phyloP scores from a whole-genome alignment of 1,140 invertebrate species.

The Hydropsyche tenuis region DNA sequence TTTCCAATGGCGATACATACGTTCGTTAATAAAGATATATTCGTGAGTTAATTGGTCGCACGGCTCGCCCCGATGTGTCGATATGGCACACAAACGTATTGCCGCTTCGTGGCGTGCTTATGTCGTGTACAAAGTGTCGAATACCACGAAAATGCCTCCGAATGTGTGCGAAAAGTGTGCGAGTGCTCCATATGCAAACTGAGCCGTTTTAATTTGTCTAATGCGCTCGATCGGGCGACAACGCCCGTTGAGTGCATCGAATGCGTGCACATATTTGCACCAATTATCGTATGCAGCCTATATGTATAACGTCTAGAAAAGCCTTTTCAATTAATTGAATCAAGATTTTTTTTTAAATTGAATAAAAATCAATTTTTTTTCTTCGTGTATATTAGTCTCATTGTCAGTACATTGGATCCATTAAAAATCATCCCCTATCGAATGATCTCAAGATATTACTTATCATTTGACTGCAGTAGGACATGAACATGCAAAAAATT shows the following conservation, averaged over 20 bases:
- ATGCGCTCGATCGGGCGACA: constrained; percentile 41
- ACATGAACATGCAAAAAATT: too few relatives aligned
- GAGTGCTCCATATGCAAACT: constrained; percentile 28
- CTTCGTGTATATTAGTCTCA: too few relatives aligned
- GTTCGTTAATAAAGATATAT: constrained; percentile 50
- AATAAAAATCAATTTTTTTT: too few relatives aligned
- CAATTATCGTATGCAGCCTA: not conserved
- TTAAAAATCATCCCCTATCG: too few relatives aligned
- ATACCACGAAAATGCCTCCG: not conserved
- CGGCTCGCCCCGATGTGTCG: constrained; percentile 28
- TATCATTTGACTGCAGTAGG: too few relatives aligned
- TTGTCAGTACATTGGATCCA: too few relatives aligned
- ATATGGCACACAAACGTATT: constrained; percentile 7
- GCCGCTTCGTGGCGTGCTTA: constrained; percentile 8
- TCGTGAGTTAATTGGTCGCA: constrained; percentile 49
- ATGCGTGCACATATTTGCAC: not conserved
- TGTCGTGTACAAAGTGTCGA: not conserved
- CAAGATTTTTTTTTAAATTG: too few relatives aligned
- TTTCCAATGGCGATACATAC: constrained; percentile 47
- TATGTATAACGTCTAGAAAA: not conserved
- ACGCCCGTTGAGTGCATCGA: not conserved
- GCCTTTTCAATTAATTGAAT: too few relatives aligned
- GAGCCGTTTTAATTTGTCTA: constrained; percentile 48
- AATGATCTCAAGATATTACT: too few relatives aligned
- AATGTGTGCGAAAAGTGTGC: constrained; percentile 5